Evolutionary conservation across 2,797 vertebrate genomes (phyloP).

Genomic region (Myotis planiceps): DNA sequence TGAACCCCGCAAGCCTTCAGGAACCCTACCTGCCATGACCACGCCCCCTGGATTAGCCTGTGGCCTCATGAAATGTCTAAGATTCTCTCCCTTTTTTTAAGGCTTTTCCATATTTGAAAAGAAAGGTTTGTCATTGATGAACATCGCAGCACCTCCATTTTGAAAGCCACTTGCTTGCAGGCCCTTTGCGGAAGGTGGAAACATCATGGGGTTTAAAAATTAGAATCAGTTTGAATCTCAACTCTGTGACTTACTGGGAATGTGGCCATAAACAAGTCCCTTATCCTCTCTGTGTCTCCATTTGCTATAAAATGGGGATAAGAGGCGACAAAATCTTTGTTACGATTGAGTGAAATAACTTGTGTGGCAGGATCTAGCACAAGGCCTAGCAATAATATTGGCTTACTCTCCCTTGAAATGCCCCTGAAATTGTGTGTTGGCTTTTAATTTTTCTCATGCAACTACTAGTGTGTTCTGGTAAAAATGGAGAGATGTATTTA

Average conservation of each 20-base stretch:
- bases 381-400: no score
- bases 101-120: neutral
- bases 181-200: neutral
- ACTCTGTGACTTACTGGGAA: neutral
- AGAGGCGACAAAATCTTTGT: neutral
- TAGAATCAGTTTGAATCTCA: neutral
- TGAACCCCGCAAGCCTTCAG: neutral
- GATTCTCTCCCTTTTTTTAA: neutral
- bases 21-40: neutral
- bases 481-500: neutral
- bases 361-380: neutral
- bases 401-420: neutral
- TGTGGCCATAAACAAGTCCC: neutral
- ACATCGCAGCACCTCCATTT: fast-evolving
- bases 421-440: neutral
- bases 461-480: neutral
- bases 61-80: neutral
- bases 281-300: neutral
- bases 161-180: neutral
- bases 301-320: neutral
- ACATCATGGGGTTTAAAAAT: neutral
- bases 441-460: neutral
- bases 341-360: no score
- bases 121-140: neutral
- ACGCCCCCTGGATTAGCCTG: neutral